Conservation (phyloP, 2,888 invertebrate species). For the Athalia cordata region DNA sequence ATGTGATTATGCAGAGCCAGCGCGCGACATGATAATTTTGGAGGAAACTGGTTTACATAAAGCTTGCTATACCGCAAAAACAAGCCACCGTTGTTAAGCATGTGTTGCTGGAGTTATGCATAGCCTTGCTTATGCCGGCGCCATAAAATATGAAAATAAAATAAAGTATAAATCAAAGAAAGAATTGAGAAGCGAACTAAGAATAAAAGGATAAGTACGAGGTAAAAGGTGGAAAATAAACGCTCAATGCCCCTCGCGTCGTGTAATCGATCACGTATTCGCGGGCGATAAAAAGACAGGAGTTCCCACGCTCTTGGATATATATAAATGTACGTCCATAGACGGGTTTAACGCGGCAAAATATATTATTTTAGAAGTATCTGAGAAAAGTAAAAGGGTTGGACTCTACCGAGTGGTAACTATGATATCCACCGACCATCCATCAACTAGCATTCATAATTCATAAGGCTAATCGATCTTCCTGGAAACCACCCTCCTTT, state of each 20-base stretch:
- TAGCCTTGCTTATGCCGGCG: not conserved
- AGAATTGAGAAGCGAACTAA: conserved; percentile 10
- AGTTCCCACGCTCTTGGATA: conserved; percentile 24
- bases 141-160: not conserved
- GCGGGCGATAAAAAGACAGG: conserved; percentile 30
- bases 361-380: not conserved
- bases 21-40: no score
- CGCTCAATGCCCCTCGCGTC: conserved; percentile 5
- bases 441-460: conserved; percentile 47
- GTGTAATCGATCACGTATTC: conserved; percentile 35
- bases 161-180: not conserved
- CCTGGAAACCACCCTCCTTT: conserved; percentile 29
- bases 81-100: conserved; percentile 18
- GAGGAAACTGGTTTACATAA: no score
- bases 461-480: conserved; percentile 47
- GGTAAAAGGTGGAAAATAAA: conserved; percentile 23
- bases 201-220: conserved; percentile 10
- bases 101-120: conserved; percentile 15
- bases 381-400: conserved; percentile 22
- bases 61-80: not conserved
- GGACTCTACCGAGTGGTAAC: conserved; percentile 12
- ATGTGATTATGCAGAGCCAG: no score
- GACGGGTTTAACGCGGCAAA: not conserved
- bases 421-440: conserved; percentile 19
- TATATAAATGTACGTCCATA: not conserved